Conservation (phyloP, 2,797 vertebrate species). For the Avahi laniger region DNA sequence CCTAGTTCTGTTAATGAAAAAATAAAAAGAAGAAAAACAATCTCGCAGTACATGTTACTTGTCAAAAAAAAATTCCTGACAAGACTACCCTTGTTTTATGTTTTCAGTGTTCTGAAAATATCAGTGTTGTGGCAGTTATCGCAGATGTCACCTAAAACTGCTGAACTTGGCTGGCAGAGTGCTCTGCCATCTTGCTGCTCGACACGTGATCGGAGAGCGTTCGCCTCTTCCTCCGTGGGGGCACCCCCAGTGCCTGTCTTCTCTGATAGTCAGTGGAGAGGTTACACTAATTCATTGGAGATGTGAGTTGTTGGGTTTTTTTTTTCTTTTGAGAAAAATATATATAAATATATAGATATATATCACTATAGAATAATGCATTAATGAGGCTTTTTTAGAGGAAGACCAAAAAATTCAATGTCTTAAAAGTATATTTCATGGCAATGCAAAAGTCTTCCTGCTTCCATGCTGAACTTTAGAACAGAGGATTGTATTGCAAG, state of each 20-base stretch:
- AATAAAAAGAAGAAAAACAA: conserved; percentile 43
- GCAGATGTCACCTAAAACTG: neutral
- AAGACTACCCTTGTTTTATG: conserved; percentile 12
- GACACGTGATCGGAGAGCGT: conserved; percentile 42
- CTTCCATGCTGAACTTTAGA: conserved; percentile 84
- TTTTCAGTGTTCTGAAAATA: conserved; percentile 79
- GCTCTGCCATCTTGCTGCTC: conserved; percentile 62
- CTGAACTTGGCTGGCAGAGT: conserved; percentile 70
- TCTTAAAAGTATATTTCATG: conserved; percentile 79
- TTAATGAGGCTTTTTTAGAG: conserved; percentile 78
- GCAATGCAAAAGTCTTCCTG: conserved; percentile 83
- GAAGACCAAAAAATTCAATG: conserved; percentile 79
- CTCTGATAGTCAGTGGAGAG: conserved; percentile 69
- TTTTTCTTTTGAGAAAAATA: conserved; percentile 47
- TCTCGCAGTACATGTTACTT: conserved; percentile 26
- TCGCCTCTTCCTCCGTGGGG: conserved; percentile 61
- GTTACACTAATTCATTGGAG: conserved; percentile 69
- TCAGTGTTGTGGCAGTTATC: conserved; percentile 44
- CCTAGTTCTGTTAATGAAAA: conserved; percentile 44
- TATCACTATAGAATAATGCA: conserved; percentile 78
- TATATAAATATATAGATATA: conserved; percentile 75
- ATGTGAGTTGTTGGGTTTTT: conserved; percentile 43
- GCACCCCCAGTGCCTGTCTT: conserved; percentile 76
- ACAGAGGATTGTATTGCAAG: conserved; percentile 94
- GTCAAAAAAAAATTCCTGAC: conserved; percentile 48